phyloP scores from a whole-genome alignment of 2,113 vertebrate genomes.

The Globicephala melas region DNA sequence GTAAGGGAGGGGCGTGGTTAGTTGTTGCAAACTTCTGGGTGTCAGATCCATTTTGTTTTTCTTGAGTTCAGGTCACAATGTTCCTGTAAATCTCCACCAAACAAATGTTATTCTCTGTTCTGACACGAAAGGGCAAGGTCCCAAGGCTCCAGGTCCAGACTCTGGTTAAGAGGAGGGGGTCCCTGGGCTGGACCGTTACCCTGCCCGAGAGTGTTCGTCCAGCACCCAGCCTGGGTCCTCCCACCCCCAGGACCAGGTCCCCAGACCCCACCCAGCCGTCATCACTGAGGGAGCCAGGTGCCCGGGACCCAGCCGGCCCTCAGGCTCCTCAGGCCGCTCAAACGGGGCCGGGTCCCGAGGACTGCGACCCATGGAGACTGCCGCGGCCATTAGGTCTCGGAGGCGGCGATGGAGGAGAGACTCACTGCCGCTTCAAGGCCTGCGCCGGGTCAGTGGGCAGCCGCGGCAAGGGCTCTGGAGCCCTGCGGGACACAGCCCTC shows the following conservation, averaged over 20 bases:
- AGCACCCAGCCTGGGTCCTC: background rate
- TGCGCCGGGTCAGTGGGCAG: background rate
- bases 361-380: background rate
- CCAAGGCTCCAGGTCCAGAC: background rate
- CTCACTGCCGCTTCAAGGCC: background rate
- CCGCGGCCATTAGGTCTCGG: background rate
- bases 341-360: background rate
- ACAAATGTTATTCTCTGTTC: background rate
- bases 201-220: fast-evolving
- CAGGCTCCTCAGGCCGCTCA: background rate
- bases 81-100: background rate
- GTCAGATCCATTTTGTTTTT: background rate
- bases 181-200: background rate
- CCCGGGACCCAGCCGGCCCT: background rate
- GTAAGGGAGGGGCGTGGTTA: background rate
- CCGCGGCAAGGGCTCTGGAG: background rate
- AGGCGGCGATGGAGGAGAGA: background rate
- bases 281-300: background rate
- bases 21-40: background rate
- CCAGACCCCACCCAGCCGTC: background rate
- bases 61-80: background rate
- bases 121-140: background rate
- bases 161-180: background rate
- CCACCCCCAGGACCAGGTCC: background rate
- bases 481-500: background rate